These are phyloP conservation scores for Botia kubotai DNA, from an alignment of 2,797 vertebrate genomes.

Conservation along the genomic window DNA sequence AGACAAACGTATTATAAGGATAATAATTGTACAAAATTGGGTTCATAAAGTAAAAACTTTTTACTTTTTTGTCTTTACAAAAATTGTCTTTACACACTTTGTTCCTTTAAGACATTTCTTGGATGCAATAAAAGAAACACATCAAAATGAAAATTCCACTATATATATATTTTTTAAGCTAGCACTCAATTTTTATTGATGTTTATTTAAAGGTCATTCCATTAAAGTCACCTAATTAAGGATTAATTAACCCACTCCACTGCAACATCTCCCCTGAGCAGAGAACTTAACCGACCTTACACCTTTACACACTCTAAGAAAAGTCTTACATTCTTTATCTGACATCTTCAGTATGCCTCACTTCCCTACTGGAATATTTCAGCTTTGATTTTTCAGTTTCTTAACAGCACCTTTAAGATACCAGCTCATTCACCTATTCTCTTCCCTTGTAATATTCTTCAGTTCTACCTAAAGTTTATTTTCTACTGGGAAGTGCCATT, in stretches of 20 bases:
- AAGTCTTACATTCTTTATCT: conserved; percentile 57
- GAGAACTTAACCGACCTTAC: neutral
- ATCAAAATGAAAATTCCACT: neutral
- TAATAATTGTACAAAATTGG: neutral
- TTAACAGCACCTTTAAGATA: conserved; percentile 72
- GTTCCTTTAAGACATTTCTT: neutral
- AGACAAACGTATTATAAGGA: neutral
- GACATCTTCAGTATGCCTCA: conserved; percentile 32
- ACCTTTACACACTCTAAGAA: conserved; percentile 1
- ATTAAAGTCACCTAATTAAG: conserved; percentile 6
- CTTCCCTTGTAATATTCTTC: conserved; percentile 37
- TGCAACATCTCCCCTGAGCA: neutral
- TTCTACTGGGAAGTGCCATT: conserved; percentile 53
- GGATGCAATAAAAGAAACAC: neutral
- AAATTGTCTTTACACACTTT: neutral
- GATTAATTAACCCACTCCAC: neutral
- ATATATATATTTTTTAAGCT: neutral
- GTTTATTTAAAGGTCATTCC: neutral
- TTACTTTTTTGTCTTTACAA: neutral
- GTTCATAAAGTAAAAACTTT: neutral
- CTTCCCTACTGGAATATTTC: conserved; percentile 71
- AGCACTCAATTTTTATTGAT: neutral
- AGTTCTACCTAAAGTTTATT: conserved; percentile 61
- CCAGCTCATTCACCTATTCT: conserved; percentile 73
- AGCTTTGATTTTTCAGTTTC: conserved; percentile 75